These are phyloP conservation scores for Catalaphyllia jardinei DNA, from an alignment of 64 coral and sea anemone species.

Conservation along the genomic window DNA sequence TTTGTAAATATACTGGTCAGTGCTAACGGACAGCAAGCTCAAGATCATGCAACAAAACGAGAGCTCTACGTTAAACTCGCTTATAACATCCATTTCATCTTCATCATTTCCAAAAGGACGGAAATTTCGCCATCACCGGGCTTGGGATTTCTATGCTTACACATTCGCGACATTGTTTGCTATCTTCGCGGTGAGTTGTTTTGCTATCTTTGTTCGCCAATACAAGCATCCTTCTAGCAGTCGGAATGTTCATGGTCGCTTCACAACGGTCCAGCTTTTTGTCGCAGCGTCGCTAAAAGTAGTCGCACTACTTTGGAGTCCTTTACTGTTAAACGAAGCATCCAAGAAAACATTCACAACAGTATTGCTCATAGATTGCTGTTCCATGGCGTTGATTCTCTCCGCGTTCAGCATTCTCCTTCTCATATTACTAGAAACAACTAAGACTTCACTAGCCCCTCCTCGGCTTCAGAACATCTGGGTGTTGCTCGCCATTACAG, in stretches of 20 bases:
- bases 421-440: constrained; percentile 43
- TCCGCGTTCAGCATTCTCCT: constrained; percentile 39
- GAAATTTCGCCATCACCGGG: not conserved
- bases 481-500: not conserved
- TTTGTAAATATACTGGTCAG: not conserved
- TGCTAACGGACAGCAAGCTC: not conserved
- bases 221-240: not conserved
- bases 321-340: not conserved
- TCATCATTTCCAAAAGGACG: not conserved
- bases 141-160: constrained; percentile 11
- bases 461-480: constrained; percentile 26
- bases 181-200: not conserved
- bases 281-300: constrained; percentile 12
- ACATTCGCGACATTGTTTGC: not conserved
- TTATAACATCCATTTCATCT: not conserved
- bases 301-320: not conserved
- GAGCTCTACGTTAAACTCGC: not conserved
- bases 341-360: not conserved
- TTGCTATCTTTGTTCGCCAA: constrained; percentile 9
- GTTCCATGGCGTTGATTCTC: not conserved
- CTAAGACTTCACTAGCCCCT: constrained; percentile 1
- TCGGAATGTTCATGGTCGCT: not conserved
- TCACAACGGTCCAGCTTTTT: constrained; percentile 7
- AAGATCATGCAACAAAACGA: not conserved
- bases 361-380: not conserved